These are phyloP conservation scores for Amblyteles armatorius DNA, from an alignment of 2,888 invertebrate genomes.

Conservation along the genomic window DNA sequence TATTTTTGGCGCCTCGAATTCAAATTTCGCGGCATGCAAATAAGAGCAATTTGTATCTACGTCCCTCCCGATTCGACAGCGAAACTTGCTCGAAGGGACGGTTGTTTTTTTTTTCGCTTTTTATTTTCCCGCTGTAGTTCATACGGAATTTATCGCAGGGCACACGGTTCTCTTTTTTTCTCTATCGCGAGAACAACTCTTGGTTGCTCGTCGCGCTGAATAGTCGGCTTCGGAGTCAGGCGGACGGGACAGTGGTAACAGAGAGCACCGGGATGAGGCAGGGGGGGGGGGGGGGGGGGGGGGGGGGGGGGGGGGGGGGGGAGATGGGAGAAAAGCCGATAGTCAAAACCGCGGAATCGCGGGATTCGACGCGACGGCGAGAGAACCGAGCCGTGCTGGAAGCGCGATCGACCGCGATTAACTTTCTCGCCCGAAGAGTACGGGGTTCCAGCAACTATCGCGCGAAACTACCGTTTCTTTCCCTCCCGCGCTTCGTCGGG, in stretches of 20 bases:
- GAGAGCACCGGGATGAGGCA: not conserved
- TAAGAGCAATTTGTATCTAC: not conserved
- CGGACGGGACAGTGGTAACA: not conserved
- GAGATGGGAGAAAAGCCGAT: slow-evolving; percentile 28
- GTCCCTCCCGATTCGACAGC: not conserved
- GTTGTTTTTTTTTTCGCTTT: not conserved
- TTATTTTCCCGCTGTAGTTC: not conserved
- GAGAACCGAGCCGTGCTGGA: slow-evolving; percentile 1
- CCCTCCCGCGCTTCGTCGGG: not conserved
- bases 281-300: not conserved
- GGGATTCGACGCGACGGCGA: slow-evolving; percentile 35
- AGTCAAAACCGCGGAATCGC: slow-evolving; percentile 50
- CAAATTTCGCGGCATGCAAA: not conserved
- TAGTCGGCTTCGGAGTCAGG: not conserved
- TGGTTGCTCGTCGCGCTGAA: not conserved
- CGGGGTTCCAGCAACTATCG: slow-evolving; percentile 3
- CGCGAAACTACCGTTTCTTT: slow-evolving; percentile 49
- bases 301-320: not conserved
- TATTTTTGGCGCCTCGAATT: not conserved
- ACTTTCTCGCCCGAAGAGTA: slow-evolving; percentile 52
- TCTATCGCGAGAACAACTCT: not conserved
- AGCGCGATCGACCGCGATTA: slow-evolving; percentile 53
- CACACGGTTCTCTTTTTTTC: not conserved
- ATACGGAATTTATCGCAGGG: not conserved
- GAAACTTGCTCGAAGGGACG: not conserved